Evolutionary conservation across 2,888 invertebrate species (phyloP).

Genomic region (Gastracanthus pulcherrimus): DNA sequence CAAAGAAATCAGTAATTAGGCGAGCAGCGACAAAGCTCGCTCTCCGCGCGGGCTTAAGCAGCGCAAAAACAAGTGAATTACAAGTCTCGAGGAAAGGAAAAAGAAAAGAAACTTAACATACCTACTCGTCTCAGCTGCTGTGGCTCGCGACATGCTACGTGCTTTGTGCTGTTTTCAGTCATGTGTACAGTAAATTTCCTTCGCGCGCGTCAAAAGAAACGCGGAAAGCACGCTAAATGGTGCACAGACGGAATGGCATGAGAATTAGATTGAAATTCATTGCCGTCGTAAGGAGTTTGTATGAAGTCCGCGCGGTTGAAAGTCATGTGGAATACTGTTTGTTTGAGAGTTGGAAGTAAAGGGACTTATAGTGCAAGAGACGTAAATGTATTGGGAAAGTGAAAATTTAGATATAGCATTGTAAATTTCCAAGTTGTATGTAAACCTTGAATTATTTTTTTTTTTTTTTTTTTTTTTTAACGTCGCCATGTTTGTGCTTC

Average conservation of each 20-base stretch:
- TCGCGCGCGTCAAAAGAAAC: slow-evolving; percentile 9
- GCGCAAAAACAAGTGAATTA: slow-evolving; percentile 41
- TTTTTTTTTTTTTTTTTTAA: too few relatives aligned
- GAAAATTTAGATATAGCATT: too few relatives aligned
- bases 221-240: neutral
- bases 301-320: neutral
- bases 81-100: slow-evolving; percentile 15
- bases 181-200: slow-evolving; percentile 6
- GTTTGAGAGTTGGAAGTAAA: too few relatives aligned
- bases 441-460: too few relatives aligned
- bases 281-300: neutral
- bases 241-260: neutral
- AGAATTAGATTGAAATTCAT: neutral
- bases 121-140: neutral
- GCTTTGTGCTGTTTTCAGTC: slow-evolving; percentile 4
- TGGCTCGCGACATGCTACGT: too few relatives aligned
- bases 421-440: too few relatives aligned
- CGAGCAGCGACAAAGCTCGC: neutral
- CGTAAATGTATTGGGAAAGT: too few relatives aligned
- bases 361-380: too few relatives aligned
- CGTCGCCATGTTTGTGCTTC: too few relatives aligned
- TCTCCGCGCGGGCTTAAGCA: slow-evolving; percentile 13
- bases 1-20: slow-evolving; percentile 51
- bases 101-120: slow-evolving; percentile 37
- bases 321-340: too few relatives aligned